Evolutionary conservation across 2,797 vertebrate species (phyloP), one percentile per base, ranked within the genome.

Genomic region (Hypotaenidia philippensis): DNA sequence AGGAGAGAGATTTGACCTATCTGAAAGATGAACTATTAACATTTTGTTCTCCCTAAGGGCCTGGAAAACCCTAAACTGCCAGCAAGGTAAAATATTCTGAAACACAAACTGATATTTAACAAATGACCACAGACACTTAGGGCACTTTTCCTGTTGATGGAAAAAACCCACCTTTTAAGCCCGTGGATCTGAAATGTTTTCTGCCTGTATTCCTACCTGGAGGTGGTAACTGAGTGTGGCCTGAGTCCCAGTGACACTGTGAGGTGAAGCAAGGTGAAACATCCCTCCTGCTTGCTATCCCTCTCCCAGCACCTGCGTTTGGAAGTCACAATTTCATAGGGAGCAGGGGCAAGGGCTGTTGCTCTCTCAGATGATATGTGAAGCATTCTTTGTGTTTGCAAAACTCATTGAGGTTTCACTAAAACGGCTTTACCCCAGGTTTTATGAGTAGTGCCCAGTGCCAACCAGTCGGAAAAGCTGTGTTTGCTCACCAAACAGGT

Each of bases 291-390:
- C 34, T 78, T 63, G 61, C 2, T 0, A 16, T 52, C 25, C 29
- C 19, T 45, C 57, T 68, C 32, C 4, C 2, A 38, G 20, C 11
- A 44, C 17, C 56, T 0, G 0, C 12, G 0, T 56, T 45, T 75
- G 81, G 55, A 52, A 76, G 10, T 26, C 0, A 0, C 27, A 7
- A 5, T 61, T 76, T 69, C 66, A 14, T 7, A 1, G 36, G 23
- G 25, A 53, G 11, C 17, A 1, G 17, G 11, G 29, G 7, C 32
- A 72, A 47, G 77, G 56, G 34, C n/a, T 36, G 20, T 36, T 64
- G 55, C 25, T 70, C 14, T 57, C 7, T 44, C 18, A 1, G n/a
- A 6, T 60, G 25, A 64, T 1, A 9, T 40, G 47, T 31, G 17
- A 9, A 5, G 2, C 29, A 5, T 59, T 82, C 47, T 59, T 23